Base-by-base conservation (phyloP, 2,888 invertebrate genomes). In the Xylota sylvarum region DNA sequence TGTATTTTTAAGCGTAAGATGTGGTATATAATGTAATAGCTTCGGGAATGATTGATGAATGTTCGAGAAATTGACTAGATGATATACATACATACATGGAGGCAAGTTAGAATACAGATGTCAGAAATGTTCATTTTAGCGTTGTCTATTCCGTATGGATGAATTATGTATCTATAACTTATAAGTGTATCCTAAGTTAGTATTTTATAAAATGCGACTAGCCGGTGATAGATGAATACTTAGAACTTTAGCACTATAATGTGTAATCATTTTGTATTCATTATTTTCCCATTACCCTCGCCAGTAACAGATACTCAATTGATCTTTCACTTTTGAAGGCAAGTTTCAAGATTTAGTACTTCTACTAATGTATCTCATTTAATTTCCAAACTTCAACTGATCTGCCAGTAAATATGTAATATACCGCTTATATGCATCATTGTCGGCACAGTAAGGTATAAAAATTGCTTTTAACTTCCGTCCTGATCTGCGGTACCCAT, bases 391-490 rank as follows among this genome's bases (percentile, higher is more conserved):
- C 2, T 30, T 30, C 10, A 52, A 30, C 48, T 40, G 9, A 62
- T 60, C 14, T 19, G 40, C 23, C 48, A 50, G 37, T 43, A 52
- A 73, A 52, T 7, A n/a, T 40, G 19, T 19, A 60, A 73, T 27
- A 52, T 40, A 19, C 32, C 37, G 9, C 4, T 37, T 37, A 37
- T 10, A 10, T 10, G 2, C 30, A 14, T 40, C 12, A 43, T 74
- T 62, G 40, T 30, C 62, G 35, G 35, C 70, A 14, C 52, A 73
- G 40, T 27, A 40, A 19, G 60, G 23, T 37, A 67, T 19, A 56
- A 14, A 74, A 52, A 74, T 55, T 10, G 43, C 64, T 52, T 5
- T 52, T 60, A 52, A 43, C 30, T 19, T 35, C 14, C 37, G 64
- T 55, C 32, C 17, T 43, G 55, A 43, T 72, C 37, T 23, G 10